Evolutionary conservation across 2,888 invertebrate genomes (phyloP).

Genomic region (Lasioglossum calceatum): DNA sequence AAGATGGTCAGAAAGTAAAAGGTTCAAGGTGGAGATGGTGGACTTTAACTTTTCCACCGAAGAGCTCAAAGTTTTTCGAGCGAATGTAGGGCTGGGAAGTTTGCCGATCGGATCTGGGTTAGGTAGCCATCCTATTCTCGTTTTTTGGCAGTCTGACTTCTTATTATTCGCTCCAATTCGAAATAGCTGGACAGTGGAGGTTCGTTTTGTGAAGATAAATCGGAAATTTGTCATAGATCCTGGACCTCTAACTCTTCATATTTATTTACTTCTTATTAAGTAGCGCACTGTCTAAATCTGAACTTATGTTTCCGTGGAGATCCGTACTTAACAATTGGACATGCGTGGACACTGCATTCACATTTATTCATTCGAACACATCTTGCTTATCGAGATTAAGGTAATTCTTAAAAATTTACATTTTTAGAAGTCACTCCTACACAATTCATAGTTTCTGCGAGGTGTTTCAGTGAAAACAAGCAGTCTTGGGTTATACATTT

Average conservation of each 20-base stretch:
- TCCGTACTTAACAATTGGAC: no score
- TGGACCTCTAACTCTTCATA: not conserved
- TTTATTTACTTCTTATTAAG: no score
- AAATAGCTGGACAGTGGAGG: not conserved
- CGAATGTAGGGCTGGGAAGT: not conserved
- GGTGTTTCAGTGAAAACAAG: not conserved
- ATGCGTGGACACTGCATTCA: no score
- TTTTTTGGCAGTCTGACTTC: not conserved
- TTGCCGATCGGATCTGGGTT: not conserved
- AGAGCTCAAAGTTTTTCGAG: constrained; percentile 74
- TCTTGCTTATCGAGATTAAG: not conserved
- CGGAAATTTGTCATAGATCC: no score
- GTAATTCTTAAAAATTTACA: not conserved
- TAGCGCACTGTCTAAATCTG: no score
- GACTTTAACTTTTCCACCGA: constrained; percentile 76
- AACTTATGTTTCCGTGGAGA: no score
- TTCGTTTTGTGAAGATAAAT: no score
- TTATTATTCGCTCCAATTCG: not conserved
- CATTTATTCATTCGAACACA: no score
- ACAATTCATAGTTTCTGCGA: not conserved
- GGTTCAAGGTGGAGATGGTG: constrained; percentile 72
- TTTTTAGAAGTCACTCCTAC: not conserved
- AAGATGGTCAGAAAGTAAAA: constrained; percentile 74
- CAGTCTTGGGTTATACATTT: not conserved
- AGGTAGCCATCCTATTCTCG: not conserved